Evolutionary conservation across 2,113 vertebrate species (phyloP).

Genomic region (Spea bombifrons): DNA sequence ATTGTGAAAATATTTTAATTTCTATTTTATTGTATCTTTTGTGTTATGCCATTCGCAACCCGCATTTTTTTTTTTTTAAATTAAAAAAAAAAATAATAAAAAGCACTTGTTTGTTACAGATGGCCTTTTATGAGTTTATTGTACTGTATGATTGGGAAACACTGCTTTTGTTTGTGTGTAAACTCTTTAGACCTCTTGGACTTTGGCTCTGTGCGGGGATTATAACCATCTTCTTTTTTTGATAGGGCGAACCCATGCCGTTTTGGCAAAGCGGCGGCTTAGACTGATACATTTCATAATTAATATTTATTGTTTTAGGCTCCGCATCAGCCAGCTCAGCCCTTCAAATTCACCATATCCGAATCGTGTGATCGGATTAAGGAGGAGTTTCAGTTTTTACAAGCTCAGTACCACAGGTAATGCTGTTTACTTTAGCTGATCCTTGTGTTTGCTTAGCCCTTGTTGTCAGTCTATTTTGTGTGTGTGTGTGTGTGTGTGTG

Average conservation of each 20-base stretch:
- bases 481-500: slow-evolving; percentile 21
- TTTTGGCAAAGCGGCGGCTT: slow-evolving; percentile 9
- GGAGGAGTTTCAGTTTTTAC: slow-evolving; percentile 95
- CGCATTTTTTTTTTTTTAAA: neutral
- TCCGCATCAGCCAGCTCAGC: slow-evolving; percentile 90
- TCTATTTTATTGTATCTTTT: neutral
- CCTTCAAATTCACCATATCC: slow-evolving; percentile 96
- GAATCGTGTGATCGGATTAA: slow-evolving; percentile 96
- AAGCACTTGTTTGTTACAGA: slow-evolving; percentile 25
- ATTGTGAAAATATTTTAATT: neutral
- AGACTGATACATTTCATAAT: slow-evolving; percentile 48
- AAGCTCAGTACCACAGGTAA: slow-evolving; percentile 97
- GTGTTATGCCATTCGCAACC: too few species aligned
- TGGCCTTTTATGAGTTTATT: slow-evolving; percentile 43
- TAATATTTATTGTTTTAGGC: slow-evolving; percentile 73
- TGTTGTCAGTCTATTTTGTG: slow-evolving; percentile 41
- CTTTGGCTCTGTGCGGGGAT: slow-evolving; percentile 25
- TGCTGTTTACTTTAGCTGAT: slow-evolving; percentile 59
- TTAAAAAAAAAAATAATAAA: neutral
- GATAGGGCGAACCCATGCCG: slow-evolving; percentile 1
- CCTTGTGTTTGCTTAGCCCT: slow-evolving; percentile 54
- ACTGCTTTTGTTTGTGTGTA: slow-evolving; percentile 27
- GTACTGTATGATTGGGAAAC: slow-evolving; percentile 19
- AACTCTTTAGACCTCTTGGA: slow-evolving; percentile 25
- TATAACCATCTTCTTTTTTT: neutral